These are phyloP conservation scores for Lycocorax pyrrhopterus DNA, from an alignment of 2,113 vertebrate species.

Conservation along the genomic window DNA sequence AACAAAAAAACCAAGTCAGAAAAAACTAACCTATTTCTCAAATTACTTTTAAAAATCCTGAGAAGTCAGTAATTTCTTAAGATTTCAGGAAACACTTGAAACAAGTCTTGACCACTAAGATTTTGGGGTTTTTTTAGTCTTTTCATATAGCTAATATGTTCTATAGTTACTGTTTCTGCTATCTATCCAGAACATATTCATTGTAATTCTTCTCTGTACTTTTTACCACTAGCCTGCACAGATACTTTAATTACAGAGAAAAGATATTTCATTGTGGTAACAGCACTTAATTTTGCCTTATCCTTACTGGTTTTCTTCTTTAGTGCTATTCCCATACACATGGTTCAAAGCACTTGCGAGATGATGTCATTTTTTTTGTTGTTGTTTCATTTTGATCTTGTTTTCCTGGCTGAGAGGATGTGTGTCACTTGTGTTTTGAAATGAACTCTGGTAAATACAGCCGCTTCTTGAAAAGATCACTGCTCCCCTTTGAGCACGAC, in stretches of 20 bases:
- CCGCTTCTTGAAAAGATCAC: conserved; percentile 38
- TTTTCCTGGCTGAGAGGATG: conserved; percentile 22
- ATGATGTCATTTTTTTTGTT: conserved; percentile 5
- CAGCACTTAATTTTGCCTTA: not conserved
- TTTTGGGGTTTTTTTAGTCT: not conserved
- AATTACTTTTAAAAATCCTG: not conserved
- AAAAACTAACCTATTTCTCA: not conserved
- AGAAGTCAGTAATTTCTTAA: not conserved
- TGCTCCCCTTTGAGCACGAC: conserved; percentile 12
- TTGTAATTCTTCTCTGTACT: not conserved
- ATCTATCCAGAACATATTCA: not conserved
- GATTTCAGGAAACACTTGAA: not conserved
- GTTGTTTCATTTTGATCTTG: conserved; percentile 9
- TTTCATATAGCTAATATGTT: not conserved
- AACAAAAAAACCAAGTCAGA: not conserved
- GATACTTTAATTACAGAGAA: not conserved
- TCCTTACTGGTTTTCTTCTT: not conserved
- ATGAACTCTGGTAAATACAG: conserved; percentile 28
- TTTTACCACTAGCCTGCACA: not conserved
- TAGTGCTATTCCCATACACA: not conserved
- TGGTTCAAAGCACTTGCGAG: not conserved
- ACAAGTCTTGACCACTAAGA: not conserved
- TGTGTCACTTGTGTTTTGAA: conserved; percentile 24
- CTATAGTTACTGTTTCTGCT: not conserved
- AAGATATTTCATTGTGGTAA: not conserved